A percentile compares a stretch with the other conserved stretches of the same genome.
Evolutionary conservation across 2,888 invertebrate species (phyloP).

Genomic region (Venustoraphidia nigricollis): DNA sequence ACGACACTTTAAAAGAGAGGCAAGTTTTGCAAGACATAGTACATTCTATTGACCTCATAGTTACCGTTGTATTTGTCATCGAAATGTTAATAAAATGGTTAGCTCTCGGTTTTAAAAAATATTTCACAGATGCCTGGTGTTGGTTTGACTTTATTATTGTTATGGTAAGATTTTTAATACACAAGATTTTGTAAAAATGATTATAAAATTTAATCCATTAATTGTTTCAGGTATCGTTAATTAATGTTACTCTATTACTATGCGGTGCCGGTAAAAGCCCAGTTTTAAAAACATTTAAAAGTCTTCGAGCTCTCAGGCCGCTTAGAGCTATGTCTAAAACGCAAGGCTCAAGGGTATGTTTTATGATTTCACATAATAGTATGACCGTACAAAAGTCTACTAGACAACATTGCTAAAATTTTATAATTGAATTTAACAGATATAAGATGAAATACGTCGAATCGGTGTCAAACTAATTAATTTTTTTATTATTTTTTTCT

Average conservation of each 20-base stretch:
- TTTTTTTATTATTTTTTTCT: too few species aligned
- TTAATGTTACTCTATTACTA: conserved; percentile 92
- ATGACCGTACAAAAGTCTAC: too few species aligned
- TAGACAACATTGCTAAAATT: too few species aligned
- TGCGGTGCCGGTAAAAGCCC: conserved; percentile 93
- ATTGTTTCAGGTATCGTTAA: conserved; percentile 74
- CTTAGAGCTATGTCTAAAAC: conserved; percentile 98
- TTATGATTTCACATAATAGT: background rate
- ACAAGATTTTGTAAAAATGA: background rate
- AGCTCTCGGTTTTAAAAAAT: conserved; percentile 90
- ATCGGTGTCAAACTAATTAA: too few species aligned
- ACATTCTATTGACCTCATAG: conserved; percentile 94
- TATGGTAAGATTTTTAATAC: conserved; percentile 52
- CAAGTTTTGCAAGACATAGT: conserved; percentile 85
- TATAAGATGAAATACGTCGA: too few species aligned
- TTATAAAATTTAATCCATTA: conserved; percentile 13
- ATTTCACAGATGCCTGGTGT: conserved; percentile 98
- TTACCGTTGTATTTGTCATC: conserved; percentile 94
- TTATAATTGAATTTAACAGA: too few species aligned
- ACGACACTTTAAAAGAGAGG: conserved; percentile 81
- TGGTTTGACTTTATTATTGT: conserved; percentile 99
- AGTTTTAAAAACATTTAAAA: conserved; percentile 99
- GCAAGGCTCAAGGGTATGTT: conserved; percentile 99
- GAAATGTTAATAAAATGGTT: conserved; percentile 99
- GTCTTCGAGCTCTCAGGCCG: conserved; percentile 93